Percentiles rank a stretch among this genome's conserved stretches.
Evolutionary conservation across 2,113 vertebrate species (phyloP).

Genomic region (Trogon surrucura): DNA sequence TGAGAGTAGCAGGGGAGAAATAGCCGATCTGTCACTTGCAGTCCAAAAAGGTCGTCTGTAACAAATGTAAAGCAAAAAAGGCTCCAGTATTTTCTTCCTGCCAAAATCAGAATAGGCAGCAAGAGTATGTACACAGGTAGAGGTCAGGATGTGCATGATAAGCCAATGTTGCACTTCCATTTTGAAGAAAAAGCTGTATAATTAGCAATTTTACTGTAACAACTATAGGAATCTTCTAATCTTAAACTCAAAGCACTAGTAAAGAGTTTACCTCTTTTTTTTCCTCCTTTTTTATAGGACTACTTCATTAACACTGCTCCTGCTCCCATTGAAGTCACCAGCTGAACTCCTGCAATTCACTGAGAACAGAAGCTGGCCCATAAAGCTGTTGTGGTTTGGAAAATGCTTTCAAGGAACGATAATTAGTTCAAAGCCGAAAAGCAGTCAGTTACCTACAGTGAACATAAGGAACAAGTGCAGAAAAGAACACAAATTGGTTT

Average conservation of each 20-base stretch:
- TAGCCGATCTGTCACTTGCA: not conserved
- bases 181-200: not conserved
- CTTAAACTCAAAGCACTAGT: not conserved
- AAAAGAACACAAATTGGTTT: not conserved
- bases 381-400: not conserved
- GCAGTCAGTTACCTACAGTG: not conserved
- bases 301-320: not conserved
- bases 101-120: not conserved
- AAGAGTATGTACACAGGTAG: not conserved
- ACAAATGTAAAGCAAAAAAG: slow-evolving; percentile 10
- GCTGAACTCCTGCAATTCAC: not conserved
- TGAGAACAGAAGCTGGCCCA: not conserved
- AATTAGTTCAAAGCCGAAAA: slow-evolving; percentile 30
- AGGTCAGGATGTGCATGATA: not conserved
- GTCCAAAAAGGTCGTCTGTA: not conserved
- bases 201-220: not conserved
- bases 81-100: not conserved
- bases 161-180: not conserved
- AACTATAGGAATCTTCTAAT: not conserved
- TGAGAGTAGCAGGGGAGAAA: not conserved
- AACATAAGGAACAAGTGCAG: not conserved
- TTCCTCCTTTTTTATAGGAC: not conserved
- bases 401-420: not conserved
- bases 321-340: not conserved
- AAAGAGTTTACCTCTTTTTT: not conserved